Base-by-base conservation (phyloP, 1,140 invertebrate genomes). In the Adoxophyes honmai region DNA sequence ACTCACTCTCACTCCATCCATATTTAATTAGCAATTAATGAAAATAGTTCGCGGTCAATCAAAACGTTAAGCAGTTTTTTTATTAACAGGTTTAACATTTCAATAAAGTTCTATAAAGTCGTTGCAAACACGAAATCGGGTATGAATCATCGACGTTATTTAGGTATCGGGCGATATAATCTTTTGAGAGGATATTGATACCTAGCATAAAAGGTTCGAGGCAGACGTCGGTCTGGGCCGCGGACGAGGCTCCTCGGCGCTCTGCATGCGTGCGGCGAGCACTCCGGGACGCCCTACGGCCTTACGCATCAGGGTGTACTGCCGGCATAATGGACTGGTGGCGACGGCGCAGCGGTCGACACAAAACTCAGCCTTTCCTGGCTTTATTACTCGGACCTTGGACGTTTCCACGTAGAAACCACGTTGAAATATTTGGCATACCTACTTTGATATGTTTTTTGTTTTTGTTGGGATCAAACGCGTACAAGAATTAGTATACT, bases 251-350 rank as follows among this genome's bases (percentile, higher is more conserved):
- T 74, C 74, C 76, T 68, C 73, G 66, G 73, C 69, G 70, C 66
- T 69, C 74, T 74, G 70, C 70, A 67, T 73, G 75, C 75, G 71
- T 68, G 74, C 69, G 61, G 21, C 42, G 44, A 56, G 66, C 80
- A 57, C 81, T 52, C 68, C 80, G 70, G 73, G 81, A 80, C 76
- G 81, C 57, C 81, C 60, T 48, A 80, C 76, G 81, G 55, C 79
- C 60, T 48, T 67, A 58, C 70, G 73, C 68, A 59, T 71, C 74
- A 68, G 71, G 69, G 76, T 71, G 72, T 73, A 60, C 73, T 69
- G 73, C 62, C 63, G 34, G 68, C 67, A 68, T 70, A 75, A 73
- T 77, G 73, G 21, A 28, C 21, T 77, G 64, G 66, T 76, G 75
- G 69, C 76, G 73, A 78, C 75, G 73, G 72, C 64, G 73, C 70